A percentile compares a stretch with the other conserved stretches of the same genome.
These are phyloP conservation scores for Euphydryas editha DNA, from an alignment of 2,888 invertebrate species.

Conservation along the genomic window DNA sequence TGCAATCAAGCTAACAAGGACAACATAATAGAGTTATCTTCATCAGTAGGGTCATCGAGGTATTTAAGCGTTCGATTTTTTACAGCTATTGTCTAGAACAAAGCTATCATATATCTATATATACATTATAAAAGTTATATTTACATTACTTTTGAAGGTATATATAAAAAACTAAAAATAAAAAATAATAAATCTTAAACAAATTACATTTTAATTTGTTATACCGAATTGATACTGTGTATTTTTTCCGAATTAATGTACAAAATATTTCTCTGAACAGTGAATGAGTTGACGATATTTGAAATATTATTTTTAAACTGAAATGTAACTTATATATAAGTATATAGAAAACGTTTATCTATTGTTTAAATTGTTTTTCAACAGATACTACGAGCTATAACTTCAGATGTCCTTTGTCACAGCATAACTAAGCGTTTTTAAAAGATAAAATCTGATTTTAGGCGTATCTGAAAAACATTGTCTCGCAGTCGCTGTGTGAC, in stretches of 20 bases:
- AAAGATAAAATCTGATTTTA: slow-evolving; percentile 58
- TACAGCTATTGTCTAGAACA: slow-evolving; percentile 27
- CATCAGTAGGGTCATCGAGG: slow-evolving; percentile 39
- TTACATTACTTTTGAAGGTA: no score
- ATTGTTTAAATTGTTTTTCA: slow-evolving; percentile 7
- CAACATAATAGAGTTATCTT: slow-evolving; percentile 34
- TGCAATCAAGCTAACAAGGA: slow-evolving; percentile 46
- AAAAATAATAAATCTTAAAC: neutral
- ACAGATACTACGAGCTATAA: slow-evolving; percentile 6
- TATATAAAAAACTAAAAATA: neutral
- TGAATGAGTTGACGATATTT: neutral
- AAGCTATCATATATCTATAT: slow-evolving; percentile 8
- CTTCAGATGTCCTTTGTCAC: slow-evolving; percentile 56
- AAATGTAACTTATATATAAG: neutral
- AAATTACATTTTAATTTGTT: no score
- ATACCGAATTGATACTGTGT: no score
- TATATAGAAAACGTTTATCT: neutral
- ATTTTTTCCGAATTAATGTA: no score
- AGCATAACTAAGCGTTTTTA: slow-evolving; percentile 60
- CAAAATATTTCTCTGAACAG: no score
- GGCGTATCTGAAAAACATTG: slow-evolving; percentile 70
- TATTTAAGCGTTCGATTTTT: slow-evolving; percentile 26
- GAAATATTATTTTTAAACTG: neutral
- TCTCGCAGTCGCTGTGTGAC: slow-evolving; percentile 47
- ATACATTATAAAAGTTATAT: slow-evolving; percentile 10